Percentiles rank a stretch among this genome's conserved stretches.
Evolutionary conservation across 1,140 invertebrate species (phyloP).

Genomic region (Dryas iulia): DNA sequence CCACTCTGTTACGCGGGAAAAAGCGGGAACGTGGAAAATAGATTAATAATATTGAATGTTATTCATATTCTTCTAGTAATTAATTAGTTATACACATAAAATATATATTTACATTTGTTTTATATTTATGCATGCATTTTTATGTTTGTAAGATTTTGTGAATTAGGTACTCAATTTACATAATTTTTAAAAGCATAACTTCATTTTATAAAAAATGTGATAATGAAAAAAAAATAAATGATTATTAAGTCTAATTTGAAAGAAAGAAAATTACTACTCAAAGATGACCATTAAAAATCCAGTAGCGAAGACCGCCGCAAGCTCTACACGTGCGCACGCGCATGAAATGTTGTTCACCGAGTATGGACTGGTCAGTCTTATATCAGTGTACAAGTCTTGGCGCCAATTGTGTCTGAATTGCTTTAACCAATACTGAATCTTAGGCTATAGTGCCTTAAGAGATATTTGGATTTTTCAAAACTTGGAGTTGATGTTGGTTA

Average conservation of each 20-base stretch:
- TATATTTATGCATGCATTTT: no score
- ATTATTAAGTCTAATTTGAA: conserved; percentile 31
- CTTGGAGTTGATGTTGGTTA: conserved; percentile 9
- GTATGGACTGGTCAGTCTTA: conserved; percentile 34
- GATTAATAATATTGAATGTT: no score
- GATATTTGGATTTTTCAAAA: neutral
- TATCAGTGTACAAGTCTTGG: conserved; percentile 30
- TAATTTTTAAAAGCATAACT: no score
- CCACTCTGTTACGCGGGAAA: no score
- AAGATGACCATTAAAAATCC: conserved; percentile 62
- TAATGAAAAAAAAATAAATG: no score
- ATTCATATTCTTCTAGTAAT: no score
- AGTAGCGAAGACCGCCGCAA: conserved; percentile 59
- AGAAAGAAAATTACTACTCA: conserved; percentile 44
- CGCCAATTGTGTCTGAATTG: neutral
- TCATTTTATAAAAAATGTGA: no score
- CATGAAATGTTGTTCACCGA: conserved; percentile 43
- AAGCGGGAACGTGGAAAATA: no score
- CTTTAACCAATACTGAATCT: neutral
- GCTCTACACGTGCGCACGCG: conserved; percentile 62
- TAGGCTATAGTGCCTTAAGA: neutral
- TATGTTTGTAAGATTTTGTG: no score
- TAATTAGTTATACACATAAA: no score
- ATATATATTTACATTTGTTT: no score
- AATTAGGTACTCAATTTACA: no score